These are phyloP conservation scores for Silvanus unidentatus DNA, from an alignment of 2,888 invertebrate genomes.

Conservation along the genomic window DNA sequence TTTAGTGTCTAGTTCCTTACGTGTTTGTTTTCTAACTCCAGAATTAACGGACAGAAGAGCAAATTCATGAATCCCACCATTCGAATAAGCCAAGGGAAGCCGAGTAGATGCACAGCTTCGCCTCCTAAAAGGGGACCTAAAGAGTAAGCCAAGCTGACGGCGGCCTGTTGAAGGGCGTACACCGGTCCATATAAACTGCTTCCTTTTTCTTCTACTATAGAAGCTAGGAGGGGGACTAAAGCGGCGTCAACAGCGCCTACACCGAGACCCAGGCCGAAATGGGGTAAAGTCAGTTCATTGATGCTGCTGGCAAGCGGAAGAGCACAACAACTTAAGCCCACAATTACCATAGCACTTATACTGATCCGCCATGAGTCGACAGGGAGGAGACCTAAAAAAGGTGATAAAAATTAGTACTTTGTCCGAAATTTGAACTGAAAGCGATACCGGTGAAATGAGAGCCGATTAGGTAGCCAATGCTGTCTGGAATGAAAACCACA, in stretches of 20 bases:
- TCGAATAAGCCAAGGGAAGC: constrained; percentile 71
- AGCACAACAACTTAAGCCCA: constrained; percentile 39
- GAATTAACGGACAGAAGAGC: constrained; percentile 61
- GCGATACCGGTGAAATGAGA: constrained; percentile 69
- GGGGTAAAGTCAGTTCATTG: constrained; percentile 63
- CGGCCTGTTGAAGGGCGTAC: constrained; percentile 78
- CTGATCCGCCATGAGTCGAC: constrained; percentile 39
- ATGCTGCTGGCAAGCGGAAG: constrained; percentile 38
- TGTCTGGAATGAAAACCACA: constrained; percentile 80
- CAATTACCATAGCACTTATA: constrained; percentile 37
- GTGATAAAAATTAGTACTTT: constrained; percentile 2
- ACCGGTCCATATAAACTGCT: constrained; percentile 67
- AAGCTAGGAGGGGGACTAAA: constrained; percentile 70
- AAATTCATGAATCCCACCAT: constrained; percentile 64
- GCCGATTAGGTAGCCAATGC: constrained; percentile 74
- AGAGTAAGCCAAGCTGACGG: constrained; percentile 75
- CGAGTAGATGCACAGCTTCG: constrained; percentile 60
- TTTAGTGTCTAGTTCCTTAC: no score
- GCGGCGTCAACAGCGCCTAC: constrained; percentile 78
- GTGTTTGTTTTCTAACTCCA: constrained; percentile 42
- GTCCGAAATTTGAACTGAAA: neutral
- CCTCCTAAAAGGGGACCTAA: constrained; percentile 72
- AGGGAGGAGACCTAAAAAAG: constrained; percentile 35
- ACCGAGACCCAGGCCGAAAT: constrained; percentile 69
- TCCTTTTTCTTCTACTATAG: constrained; percentile 58